Evolutionary conservation across 2,888 invertebrate species (phyloP), one percentile per base, ranked within the genome.

Genomic region (Crossocerus cetratus): DNA sequence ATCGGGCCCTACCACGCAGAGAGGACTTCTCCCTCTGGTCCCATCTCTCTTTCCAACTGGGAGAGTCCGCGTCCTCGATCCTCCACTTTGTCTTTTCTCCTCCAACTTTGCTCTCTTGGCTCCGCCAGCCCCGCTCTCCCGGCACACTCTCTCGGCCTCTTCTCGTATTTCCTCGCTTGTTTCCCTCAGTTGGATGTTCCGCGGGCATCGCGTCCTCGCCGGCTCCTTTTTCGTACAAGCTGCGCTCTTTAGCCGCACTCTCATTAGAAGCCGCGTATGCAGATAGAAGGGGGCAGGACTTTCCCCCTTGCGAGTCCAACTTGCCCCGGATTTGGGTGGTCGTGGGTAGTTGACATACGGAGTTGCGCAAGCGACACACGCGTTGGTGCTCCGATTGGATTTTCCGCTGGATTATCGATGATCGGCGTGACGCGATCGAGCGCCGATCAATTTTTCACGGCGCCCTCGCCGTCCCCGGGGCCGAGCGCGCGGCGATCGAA

Each of bases 401-500:
- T 49, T 49, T 49, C 49, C 49, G 49, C n/a, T 16, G 49, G 49
- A 49, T 49, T 49, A 49, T 49, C 49, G 49, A 49, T 49, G 49
- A 14, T 49, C 16, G 49, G n/a, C 49, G 49, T 49, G 49, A 49
- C 49, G 49, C 23, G 22, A n/a, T 13, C 32, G 23, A 23, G 32
- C 16, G n/a, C 18, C 58, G 59, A 11, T 42, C 74, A 66, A 66
- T 70, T 76, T 74, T 66, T 73, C 65, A 49, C 49, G 49, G 49
- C n/a, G 49, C 16, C 49, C 16, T n/a, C 49, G n/a, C 14, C 49
- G 49, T 49, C 49, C 43, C 13, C 49, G 21, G 45, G 44, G 13
- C 70, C 60, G 69, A 63, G 66, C 58, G 60, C n/a, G n/a, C n/a
- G n/a, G n/a, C 16, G 45, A 23, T 64, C 21, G 44, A 32, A 45